Percentiles rank a stretch among this genome's conserved stretches.
Conservation (phyloP, 2,797 vertebrate species). For the Sorex maritimensis region DNA sequence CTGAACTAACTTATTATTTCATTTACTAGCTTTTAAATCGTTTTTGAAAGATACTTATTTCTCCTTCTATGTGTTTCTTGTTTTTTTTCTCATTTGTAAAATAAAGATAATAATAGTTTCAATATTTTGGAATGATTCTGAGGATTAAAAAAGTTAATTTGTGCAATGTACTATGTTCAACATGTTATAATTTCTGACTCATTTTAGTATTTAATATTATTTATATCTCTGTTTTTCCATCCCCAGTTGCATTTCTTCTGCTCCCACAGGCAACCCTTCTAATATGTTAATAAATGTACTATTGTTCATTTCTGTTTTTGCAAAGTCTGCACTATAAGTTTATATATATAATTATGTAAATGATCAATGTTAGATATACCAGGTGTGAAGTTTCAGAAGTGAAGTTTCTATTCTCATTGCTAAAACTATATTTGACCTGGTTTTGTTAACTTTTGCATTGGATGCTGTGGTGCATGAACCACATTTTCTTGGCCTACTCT, state of each 20-base stretch:
- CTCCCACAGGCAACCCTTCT: background rate
- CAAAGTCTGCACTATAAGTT: background rate
- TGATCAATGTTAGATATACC: accelerated
- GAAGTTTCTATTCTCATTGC: no score
- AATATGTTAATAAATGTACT: background rate
- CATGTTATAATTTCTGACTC: background rate
- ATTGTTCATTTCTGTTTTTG: background rate
- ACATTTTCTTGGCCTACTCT: accelerated
- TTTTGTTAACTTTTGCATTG: background rate
- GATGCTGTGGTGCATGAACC: accelerated
- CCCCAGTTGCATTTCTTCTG: background rate
- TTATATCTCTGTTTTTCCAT: conserved; percentile 19
- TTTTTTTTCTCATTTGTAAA: conserved; percentile 37
- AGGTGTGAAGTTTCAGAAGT: background rate
- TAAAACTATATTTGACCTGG: accelerated
- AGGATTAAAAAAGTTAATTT: conserved; percentile 66
- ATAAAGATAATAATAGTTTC: conserved; percentile 20
- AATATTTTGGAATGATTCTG: conserved; percentile 28
- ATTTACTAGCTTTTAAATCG: background rate
- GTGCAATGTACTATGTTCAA: background rate
- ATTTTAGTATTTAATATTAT: conserved; percentile 49
- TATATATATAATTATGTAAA: accelerated
- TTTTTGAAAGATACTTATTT: background rate
- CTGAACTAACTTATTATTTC: background rate
- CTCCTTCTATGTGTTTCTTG: background rate